A percentile compares a stretch with the other conserved stretches of the same genome.
Conservation (phyloP, 2,113 vertebrate species). For the Notechis scutatus region DNA sequence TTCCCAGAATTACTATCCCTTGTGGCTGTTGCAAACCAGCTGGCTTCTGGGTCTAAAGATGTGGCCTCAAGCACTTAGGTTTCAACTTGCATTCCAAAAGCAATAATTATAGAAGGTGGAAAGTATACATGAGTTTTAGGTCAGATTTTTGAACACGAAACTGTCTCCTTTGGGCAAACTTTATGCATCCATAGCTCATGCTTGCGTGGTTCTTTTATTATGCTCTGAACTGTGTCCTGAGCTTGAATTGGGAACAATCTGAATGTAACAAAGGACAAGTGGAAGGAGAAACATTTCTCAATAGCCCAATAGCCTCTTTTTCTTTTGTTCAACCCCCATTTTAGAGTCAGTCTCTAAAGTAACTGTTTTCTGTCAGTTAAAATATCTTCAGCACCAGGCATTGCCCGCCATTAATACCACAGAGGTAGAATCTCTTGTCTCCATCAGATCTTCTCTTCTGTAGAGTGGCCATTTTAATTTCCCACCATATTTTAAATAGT, state of each 20-base stretch:
- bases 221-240: not conserved
- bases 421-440: not conserved
- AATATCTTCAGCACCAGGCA: not conserved
- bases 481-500: not conserved
- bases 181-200: too few relatives aligned
- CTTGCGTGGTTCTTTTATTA: not conserved
- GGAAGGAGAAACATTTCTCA: not conserved
- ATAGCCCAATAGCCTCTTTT: too few relatives aligned
- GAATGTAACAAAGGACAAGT: not conserved
- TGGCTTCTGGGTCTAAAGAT: not conserved
- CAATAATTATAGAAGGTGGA: not conserved
- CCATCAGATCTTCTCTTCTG: not conserved
- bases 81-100: not conserved
- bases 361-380: not conserved
- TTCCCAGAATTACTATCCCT: not conserved
- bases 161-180: not conserved
- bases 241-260: not conserved
- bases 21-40: not conserved
- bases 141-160: not conserved
- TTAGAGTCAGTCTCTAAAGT: not conserved
- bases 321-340: not conserved
- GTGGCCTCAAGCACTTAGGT: not conserved
- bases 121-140: not conserved
- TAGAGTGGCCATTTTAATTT: not conserved
- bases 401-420: too few relatives aligned